Evolutionary conservation across 2,797 vertebrate species (phyloP).

Genomic region (Choloepus didactylus): DNA sequence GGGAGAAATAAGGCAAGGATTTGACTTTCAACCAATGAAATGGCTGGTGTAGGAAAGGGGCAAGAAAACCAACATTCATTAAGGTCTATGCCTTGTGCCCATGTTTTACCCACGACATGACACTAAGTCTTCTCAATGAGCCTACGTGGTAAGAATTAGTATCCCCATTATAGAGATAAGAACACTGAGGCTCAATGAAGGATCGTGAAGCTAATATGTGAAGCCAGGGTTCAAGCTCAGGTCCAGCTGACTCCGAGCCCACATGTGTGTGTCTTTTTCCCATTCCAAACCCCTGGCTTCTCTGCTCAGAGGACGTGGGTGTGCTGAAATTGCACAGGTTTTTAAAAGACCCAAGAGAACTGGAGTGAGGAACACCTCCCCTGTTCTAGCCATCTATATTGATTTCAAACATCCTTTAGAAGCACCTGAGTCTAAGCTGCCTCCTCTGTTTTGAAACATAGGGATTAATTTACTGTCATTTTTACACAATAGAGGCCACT

Average conservation of each 20-base stretch:
- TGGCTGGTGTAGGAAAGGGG: background rate
- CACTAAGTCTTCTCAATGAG: background rate
- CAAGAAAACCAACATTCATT: background rate
- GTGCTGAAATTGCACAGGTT: background rate
- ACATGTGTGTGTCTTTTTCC: background rate
- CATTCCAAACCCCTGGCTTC: background rate
- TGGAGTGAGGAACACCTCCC: background rate
- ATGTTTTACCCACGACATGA: background rate
- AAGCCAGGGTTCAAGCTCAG: background rate
- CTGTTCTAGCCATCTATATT: background rate
- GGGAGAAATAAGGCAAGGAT: background rate
- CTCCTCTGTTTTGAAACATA: constrained; percentile 44
- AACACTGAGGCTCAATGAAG: constrained; percentile 21
- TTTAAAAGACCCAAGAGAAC: background rate
- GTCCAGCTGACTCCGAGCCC: background rate
- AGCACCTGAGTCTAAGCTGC: background rate
- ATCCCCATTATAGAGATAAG: background rate
- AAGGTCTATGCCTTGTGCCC: background rate
- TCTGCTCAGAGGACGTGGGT: background rate
- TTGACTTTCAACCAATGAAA: background rate
- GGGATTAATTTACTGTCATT: constrained; percentile 34
- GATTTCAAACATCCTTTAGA: constrained; percentile 26
- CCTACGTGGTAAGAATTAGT: background rate
- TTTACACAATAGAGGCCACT: background rate
- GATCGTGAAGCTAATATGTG: background rate